Evolutionary conservation across 2,888 invertebrate genomes (phyloP), one percentile per base, ranked within the genome.

Genomic region (Microctonus brassicae): DNA sequence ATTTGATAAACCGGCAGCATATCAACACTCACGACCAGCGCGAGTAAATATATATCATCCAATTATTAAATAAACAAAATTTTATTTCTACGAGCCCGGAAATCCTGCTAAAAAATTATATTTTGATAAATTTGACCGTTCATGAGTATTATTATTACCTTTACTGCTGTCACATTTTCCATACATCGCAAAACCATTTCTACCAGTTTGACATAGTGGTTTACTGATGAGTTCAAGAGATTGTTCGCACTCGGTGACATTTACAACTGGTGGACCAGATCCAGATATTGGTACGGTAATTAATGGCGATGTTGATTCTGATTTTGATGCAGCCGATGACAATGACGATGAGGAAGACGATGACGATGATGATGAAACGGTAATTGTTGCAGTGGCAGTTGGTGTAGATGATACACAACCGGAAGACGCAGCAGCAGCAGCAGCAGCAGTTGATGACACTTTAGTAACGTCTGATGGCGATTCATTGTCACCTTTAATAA

Each of bases 1-100:
- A 55, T 22, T 55, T 22, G 13, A 55, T 55, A 17, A 34, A 7
- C 10, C 7, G 7, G 6, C 9, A 39, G 55, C 39, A 65, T 55
- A 26, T 55, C 5, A 22, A 17, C 26, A 74, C 68, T 73, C 79
- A 76, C 80, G 82, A 70, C 82, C 82, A 82, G 82, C 82, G 78
- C 75, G 81, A 76, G 72, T 58, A 11, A 26, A 24, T 20, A 22
- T 60, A 20, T 47, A 10, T 29, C 3, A 17, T n/a, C 2, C 3
- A 34, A 29, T 29, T 17, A 17, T 58, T 17, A 3, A 42, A n/a
- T 17, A 6, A 17, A 17, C 20, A 20, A 4, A n/a, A 5, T 17
- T 17, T 58, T 9, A 34, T 24, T 47, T 70, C 36, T 73, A 61
- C 62, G 72, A 67, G 11, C 63, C 57, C 29, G 68, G 55, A 20